Base-by-base conservation (phyloP, 2,888 invertebrate species). In the Himalopsyche kuldschensis region DNA sequence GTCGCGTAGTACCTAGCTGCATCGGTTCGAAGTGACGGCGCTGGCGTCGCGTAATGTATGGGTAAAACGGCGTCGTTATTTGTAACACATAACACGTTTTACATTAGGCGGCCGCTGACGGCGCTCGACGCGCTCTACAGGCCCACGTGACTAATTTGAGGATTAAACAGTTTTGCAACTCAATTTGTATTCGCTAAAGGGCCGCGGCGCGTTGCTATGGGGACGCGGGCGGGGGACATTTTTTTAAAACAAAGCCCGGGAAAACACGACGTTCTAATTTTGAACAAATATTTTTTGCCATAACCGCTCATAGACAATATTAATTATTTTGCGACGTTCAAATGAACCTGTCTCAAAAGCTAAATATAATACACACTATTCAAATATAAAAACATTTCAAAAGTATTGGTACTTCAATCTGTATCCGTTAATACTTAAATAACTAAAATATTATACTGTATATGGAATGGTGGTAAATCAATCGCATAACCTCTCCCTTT, bases 131-230 rank as follows among this genome's bases (percentile, higher is more conserved):
- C 35, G 69, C 46, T 81, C 84, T 87, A 88, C 88, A 20, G 78
- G 63, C 83, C 83, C 81, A 69, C 88, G 89, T 89, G 89, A 91
- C 91, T 91, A 91, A 91, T 91, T 91, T 91, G 89, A 88, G 91
- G 91, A 91, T 91, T 91, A 91, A 89, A 89, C 89, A 91, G 86
- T 91, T 91, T 91, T 90, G 90, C 90, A 91, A 91, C 88, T 90
- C 91, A 90, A 91, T 91, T 91, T 91, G 86, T 86, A 84, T 86
- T 86, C 86, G 82, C 86, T 82, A 79, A 85, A 84, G 84, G 85
- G 83, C 82, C 47, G 63, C 83, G 78, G 78, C 41, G 75, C 80
- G 82, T 84, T 69, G 63, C 84, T 82, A 82, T 78, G 82, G 84
- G 24, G 80, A 84, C 84, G 47, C 78, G 82, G 32, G 75, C 48